Evolutionary conservation across 2,888 invertebrate species (phyloP), one percentile per base, ranked within the genome.

Genomic region (Anthophora plumipes): DNA sequence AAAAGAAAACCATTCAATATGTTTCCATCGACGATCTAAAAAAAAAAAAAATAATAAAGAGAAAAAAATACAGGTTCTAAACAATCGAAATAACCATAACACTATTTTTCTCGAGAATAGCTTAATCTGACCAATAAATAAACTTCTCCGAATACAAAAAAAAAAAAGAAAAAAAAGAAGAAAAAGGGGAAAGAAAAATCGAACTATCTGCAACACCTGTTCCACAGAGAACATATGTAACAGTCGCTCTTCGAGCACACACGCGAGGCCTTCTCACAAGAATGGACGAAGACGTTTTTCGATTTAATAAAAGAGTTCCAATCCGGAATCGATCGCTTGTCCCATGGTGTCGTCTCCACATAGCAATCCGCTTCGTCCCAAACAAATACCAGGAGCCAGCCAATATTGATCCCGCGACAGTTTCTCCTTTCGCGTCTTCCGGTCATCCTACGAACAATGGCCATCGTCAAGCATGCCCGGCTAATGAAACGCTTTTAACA

Each of bases 341-440:
- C 78, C 69, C 71, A 17, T 69, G 41, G 66, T 71, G 73, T 82
- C 63, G 73, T 76, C n/a, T n/a, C 68, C 81, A 20, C 79, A 80
- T 83, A 31, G 72, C 85, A 85, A 85, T 84, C 86, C 82, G 78
- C 78, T 75, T 77, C 83, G 81, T 86, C 87, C 88, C 88, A 86
- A 89, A 88, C 88, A 89, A 89, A 89, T 87, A 89, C 88, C 87
- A 77, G 54, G 5, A 6, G 79, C 75, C 81, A 60, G 80, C 85
- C 89, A 88, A 89, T 88, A 89, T 89, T 86, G 89, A 89, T 88
- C 52, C 83, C 85, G 71, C 64, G 71, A 77, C 70, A 64, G 66
- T 66, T 75, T 70, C 71, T 80, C 67, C 85, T 80, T 85, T 81
- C 79, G 84, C 82, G 57, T 80, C 81, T 88, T 87, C 74, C 48